phyloP scores from a whole-genome alignment of 1,140 invertebrate species.

The Akabosia matsudoensis region DNA sequence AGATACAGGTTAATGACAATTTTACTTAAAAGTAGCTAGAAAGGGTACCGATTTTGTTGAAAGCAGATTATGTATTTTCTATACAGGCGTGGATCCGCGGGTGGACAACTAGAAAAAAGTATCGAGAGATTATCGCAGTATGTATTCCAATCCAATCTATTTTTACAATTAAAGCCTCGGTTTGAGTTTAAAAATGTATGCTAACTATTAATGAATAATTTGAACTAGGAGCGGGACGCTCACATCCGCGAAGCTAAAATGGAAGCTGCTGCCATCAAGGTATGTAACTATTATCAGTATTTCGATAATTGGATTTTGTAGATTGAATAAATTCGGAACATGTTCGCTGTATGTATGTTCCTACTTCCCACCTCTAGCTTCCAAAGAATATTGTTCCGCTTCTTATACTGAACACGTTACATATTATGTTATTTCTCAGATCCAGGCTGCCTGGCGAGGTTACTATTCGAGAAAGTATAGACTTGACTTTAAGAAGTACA shows the following conservation, averaged over 20 bases:
- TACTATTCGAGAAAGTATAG: background rate
- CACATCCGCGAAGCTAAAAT: background rate
- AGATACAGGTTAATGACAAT: background rate
- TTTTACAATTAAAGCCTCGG: too few species aligned
- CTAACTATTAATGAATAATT: background rate
- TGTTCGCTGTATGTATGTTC: too few species aligned
- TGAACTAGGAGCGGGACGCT: background rate
- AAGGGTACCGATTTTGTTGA: background rate
- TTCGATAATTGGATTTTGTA: too few species aligned
- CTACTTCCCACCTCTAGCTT: background rate
- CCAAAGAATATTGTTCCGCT: too few species aligned
- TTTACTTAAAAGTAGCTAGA: background rate
- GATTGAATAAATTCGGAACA: too few species aligned
- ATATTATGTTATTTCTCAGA: background rate
- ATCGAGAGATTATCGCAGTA: background rate
- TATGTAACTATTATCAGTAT: too few species aligned
- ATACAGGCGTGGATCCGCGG: background rate
- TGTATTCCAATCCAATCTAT: background rate
- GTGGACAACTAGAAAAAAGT: background rate
- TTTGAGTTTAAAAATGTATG: too few species aligned
- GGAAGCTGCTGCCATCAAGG: background rate
- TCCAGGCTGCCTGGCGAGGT: slow-evolving; percentile 12
- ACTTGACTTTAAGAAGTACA: background rate
- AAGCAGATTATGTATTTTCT: background rate
- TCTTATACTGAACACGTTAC: background rate